Conservation (phyloP, 2,113 vertebrate species). For the Rhea pennata region DNA sequence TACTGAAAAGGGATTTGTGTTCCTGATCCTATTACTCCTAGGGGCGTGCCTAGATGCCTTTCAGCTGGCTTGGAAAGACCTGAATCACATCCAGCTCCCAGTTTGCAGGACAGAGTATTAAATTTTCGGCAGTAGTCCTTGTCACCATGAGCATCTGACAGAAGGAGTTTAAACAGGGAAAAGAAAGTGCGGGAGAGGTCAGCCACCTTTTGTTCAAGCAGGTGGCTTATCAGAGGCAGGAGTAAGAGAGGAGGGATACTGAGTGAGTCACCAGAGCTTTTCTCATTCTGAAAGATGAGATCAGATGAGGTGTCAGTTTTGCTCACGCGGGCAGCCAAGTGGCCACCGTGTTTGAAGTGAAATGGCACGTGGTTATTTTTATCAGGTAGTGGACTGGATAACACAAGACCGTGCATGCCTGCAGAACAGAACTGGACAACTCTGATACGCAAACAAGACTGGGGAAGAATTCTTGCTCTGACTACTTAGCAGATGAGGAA, state of each 20-base stretch:
- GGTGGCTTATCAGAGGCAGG: neutral
- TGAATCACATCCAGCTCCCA: neutral
- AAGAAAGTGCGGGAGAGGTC: neutral
- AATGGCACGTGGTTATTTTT: neutral
- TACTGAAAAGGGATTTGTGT: neutral
- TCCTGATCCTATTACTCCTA: neutral
- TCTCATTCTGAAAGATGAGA: neutral
- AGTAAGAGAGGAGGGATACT: neutral
- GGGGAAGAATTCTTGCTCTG: neutral
- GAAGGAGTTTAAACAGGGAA: neutral
- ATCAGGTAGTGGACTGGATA: neutral
- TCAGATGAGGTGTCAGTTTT: neutral
- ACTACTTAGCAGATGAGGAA: neutral
- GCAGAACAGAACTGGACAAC: neutral
- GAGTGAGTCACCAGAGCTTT: neutral
- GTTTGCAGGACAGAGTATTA: neutral
- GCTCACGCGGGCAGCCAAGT: neutral
- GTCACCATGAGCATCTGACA: neutral
- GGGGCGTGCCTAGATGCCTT: neutral
- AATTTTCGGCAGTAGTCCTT: neutral
- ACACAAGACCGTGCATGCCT: neutral
- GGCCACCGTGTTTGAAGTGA: neutral
- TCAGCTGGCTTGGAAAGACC: neutral
- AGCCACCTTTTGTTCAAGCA: neutral
- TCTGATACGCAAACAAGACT: neutral